These are phyloP conservation scores for Drosophila saltans DNA, from an alignment of 1,140 invertebrate species.

Conservation along the genomic window DNA sequence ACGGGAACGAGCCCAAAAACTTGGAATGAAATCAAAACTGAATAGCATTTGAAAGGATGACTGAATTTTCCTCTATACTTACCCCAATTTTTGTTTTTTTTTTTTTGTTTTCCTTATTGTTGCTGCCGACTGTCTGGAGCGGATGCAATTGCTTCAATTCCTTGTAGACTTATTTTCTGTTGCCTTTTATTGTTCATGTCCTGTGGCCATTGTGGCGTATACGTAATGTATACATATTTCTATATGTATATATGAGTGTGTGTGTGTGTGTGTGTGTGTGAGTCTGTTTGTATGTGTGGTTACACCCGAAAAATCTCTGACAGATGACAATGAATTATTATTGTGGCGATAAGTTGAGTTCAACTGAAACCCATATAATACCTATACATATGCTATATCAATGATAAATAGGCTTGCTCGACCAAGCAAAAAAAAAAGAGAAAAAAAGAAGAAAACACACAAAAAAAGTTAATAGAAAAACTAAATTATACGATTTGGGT, in stretches of 20 bases:
- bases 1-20: background rate
- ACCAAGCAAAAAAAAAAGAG: slow-evolving; percentile 4
- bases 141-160: slow-evolving; percentile 20
- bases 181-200: slow-evolving; percentile 15
- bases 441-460: background rate
- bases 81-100: slow-evolving; percentile 15
- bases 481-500: background rate
- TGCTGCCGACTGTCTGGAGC: slow-evolving; percentile 18
- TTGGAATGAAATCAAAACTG: background rate
- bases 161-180: slow-evolving; percentile 26
- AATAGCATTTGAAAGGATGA: slow-evolving; percentile 10
- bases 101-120: background rate
- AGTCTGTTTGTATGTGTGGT: background rate
- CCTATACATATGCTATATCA: slow-evolving; percentile 13
- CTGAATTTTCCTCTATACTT: slow-evolving; percentile 6
- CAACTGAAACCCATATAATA: slow-evolving; percentile 1
- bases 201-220: slow-evolving; percentile 17
- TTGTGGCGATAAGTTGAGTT: slow-evolving; percentile 13
- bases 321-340: slow-evolving; percentile 23
- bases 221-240: slow-evolving; percentile 15
- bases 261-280: background rate
- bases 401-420: slow-evolving; percentile 16
- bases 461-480: background rate
- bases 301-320: slow-evolving; percentile 19
- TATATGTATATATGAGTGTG: background rate